phyloP scores from a whole-genome alignment of 2,888 invertebrate genomes.

The Steinernema carpocapsae region DNA sequence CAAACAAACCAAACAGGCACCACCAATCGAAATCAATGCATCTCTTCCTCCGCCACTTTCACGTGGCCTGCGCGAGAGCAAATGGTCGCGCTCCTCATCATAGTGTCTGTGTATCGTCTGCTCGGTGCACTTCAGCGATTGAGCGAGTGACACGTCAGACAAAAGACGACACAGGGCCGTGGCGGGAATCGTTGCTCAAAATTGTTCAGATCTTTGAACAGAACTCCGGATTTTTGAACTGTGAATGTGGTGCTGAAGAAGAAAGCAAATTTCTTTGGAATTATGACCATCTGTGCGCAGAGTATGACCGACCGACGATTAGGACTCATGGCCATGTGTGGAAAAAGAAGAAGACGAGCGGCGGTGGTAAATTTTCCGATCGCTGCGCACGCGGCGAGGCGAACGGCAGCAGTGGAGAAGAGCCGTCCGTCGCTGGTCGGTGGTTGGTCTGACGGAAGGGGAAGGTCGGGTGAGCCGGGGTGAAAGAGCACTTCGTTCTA shows the following conservation, averaged over 20 bases:
- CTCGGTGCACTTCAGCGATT: conserved; percentile 25
- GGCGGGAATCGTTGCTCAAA: conserved; percentile 9
- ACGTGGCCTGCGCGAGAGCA: conserved; percentile 30
- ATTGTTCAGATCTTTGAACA: no score
- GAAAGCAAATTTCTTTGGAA: no score
- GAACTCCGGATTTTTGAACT: no score
- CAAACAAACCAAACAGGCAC: background rate
- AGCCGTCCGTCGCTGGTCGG: no score
- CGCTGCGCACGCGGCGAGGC: no score
- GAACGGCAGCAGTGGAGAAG: no score
- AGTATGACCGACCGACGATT: conserved; percentile 13
- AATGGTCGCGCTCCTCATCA: background rate
- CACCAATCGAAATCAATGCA: background rate
- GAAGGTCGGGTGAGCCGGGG: conserved; percentile 9
- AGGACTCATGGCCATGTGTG: background rate
- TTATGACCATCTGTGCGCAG: background rate
- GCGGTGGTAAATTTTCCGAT: no score
- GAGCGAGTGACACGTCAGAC: conserved; percentile 32
- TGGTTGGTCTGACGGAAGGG: no score
- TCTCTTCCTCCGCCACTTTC: background rate
- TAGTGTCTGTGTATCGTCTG: background rate
- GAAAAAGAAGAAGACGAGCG: background rate
- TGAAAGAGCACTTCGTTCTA: conserved; percentile 26
- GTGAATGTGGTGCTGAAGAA: no score
- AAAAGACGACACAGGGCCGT: conserved; percentile 28